Conservation (phyloP, 2,888 invertebrate genomes). For the Slavum lentiscoides region DNA sequence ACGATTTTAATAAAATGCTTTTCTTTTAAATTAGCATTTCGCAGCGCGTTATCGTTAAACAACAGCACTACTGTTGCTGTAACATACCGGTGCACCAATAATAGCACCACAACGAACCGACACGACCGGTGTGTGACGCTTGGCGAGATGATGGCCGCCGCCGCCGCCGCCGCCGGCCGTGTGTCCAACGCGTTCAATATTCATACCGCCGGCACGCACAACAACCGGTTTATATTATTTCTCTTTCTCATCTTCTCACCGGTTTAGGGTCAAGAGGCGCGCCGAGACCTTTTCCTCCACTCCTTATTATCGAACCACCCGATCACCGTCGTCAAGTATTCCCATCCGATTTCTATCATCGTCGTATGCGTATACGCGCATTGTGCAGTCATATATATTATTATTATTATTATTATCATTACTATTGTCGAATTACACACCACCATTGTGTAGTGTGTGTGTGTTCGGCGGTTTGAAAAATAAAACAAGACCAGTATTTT, state of each 20-base stretch:
- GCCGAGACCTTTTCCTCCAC: constrained; percentile 43
- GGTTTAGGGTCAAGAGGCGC: constrained; percentile 46
- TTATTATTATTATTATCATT: constrained; percentile 26
- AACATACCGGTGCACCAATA: background rate
- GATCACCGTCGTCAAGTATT: background rate
- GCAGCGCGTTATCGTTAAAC: constrained; percentile 1
- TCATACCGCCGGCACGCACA: constrained; percentile 36
- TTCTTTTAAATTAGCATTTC: constrained; percentile 17
- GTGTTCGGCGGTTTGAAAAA: constrained; percentile 6
- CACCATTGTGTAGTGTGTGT: background rate
- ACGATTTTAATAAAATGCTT: background rate
- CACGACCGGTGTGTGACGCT: background rate
- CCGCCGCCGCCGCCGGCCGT: background rate
- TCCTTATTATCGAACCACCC: constrained; percentile 40
- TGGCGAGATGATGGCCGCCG: too few relatives aligned
- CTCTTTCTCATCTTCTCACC: constrained; percentile 40
- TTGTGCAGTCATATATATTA: constrained; percentile 6
- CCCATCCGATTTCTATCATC: constrained; percentile 37
- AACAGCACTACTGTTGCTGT: background rate
- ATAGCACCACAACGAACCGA: background rate
- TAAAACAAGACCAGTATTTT: constrained; percentile 25
- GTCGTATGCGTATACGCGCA: background rate
- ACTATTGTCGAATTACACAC: background rate
- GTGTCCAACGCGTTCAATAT: constrained; percentile 42
- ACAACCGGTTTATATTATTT: constrained; percentile 52